phyloP scores from a whole-genome alignment of 2,113 vertebrate species.

The Pomatostomus ruficeps region DNA sequence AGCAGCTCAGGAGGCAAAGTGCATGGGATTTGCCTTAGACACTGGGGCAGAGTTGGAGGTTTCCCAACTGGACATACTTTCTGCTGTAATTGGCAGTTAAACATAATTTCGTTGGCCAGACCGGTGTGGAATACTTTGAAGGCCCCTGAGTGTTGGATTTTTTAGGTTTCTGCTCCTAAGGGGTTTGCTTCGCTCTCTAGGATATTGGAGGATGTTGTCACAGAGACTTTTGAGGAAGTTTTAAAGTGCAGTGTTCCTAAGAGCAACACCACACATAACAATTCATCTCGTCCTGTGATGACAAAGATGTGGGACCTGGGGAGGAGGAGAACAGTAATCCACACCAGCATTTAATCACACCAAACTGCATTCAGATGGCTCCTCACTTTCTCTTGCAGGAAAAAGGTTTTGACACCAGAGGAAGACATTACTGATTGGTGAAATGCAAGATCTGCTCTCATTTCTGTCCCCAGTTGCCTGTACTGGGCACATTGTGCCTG shows the following conservation, averaged over 20 bases:
- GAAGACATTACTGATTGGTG: neutral
- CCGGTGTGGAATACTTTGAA: neutral
- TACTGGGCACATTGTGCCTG: neutral
- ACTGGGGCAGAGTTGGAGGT: neutral
- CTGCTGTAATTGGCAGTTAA: neutral
- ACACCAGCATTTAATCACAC: neutral
- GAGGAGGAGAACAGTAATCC: neutral
- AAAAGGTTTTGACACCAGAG: neutral
- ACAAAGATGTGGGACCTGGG: neutral
- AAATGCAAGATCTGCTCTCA: neutral
- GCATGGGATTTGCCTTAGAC: neutral
- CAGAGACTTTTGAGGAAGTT: neutral
- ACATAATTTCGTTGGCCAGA: neutral
- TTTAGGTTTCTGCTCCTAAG: neutral
- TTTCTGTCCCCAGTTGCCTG: neutral
- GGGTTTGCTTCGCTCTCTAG: neutral
- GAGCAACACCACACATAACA: neutral
- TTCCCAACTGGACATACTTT: neutral
- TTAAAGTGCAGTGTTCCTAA: neutral
- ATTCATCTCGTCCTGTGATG: neutral
- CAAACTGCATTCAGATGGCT: neutral
- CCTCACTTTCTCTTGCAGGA: neutral
- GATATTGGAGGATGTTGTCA: neutral
- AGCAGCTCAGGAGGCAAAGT: neutral
- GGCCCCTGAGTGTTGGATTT: accelerated